phyloP scores from a whole-genome alignment of 2,113 vertebrate species.

The Cygnus atratus region DNA sequence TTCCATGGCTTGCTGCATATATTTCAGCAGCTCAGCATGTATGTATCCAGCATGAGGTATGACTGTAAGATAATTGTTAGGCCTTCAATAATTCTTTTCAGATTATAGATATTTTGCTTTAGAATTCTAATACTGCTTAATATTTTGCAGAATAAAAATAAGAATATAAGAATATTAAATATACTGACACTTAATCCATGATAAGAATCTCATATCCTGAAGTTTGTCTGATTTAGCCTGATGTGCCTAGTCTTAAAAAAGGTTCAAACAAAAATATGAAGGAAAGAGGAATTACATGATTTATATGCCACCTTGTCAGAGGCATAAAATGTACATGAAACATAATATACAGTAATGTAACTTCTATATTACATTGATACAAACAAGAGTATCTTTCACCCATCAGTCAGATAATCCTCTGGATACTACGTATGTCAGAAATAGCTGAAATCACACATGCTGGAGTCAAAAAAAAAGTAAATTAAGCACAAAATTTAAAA shows the following conservation, averaged over 20 bases:
- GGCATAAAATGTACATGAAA: neutral
- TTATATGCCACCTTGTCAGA: neutral
- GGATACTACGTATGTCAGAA: accelerated
- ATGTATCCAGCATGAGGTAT: neutral
- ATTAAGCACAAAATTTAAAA: neutral
- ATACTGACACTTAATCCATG: neutral
- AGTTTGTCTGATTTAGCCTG: neutral
- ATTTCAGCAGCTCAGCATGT: neutral
- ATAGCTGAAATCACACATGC: neutral
- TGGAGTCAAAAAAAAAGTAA: neutral
- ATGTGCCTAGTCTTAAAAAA: neutral
- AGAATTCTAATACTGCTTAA: neutral
- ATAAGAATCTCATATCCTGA: neutral
- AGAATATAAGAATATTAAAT: neutral
- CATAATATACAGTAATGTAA: neutral
- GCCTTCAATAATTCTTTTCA: neutral
- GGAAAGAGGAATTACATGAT: neutral
- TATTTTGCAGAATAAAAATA: neutral
- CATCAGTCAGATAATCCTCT: neutral
- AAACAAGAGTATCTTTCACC: neutral
- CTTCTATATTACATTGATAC: neutral
- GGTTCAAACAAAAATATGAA: neutral
- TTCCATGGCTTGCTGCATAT: neutral
- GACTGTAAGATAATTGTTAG: neutral
- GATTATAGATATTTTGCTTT: neutral